Conservation (phyloP, 2,797 vertebrate genomes). For the Rhinichthys osculus region DNA sequence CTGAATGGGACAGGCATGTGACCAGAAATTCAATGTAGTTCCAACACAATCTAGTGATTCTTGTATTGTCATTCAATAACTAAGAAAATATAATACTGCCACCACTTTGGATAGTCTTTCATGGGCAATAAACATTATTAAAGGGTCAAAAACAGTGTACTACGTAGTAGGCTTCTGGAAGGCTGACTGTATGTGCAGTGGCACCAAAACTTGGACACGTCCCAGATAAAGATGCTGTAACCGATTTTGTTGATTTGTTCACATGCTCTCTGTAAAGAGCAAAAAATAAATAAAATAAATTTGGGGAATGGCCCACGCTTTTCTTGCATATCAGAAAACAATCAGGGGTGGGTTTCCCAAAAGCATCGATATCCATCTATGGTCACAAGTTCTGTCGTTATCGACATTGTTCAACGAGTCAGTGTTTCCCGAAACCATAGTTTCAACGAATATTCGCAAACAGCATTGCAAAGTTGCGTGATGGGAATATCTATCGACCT, state of each 20-base stretch:
- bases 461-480: neutral
- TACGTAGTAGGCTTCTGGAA: neutral
- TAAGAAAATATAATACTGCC: neutral
- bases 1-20: neutral
- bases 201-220: neutral
- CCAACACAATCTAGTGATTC: conserved; percentile 11
- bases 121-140: neutral
- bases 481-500: no score
- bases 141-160: neutral
- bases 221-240: neutral
- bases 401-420: neutral
- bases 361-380: neutral
- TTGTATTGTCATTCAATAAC: conserved; percentile 5
- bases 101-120: neutral
- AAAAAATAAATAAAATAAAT: neutral
- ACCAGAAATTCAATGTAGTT: conserved; percentile 4
- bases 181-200: neutral
- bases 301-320: neutral
- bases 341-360: neutral
- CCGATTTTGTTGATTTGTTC: neutral
- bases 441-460: neutral
- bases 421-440: neutral
- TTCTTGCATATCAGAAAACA: neutral
- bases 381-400: neutral
- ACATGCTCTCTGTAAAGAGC: neutral